phyloP scores from a whole-genome alignment of 2,888 invertebrate species.

The Trichopoda pennipes region DNA sequence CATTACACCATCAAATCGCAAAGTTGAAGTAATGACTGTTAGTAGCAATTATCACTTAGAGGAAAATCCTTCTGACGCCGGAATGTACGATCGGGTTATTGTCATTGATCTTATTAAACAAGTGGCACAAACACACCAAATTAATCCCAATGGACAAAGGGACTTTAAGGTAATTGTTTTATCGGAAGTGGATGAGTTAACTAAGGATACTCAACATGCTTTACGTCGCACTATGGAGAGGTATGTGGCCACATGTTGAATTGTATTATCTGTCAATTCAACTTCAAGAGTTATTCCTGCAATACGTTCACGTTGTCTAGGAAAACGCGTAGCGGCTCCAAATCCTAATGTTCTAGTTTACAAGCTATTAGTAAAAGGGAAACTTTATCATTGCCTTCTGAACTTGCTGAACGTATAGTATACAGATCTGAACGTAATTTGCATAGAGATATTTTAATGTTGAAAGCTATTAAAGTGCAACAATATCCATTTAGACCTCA shows the following conservation, averaged over 20 bases:
- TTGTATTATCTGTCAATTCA: slow-evolving; percentile 96
- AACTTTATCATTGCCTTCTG: slow-evolving; percentile 87
- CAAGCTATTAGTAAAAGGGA: slow-evolving; percentile 90
- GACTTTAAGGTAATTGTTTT: slow-evolving; percentile 98
- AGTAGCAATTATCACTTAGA: slow-evolving; percentile 85
- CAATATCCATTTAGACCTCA: slow-evolving; percentile 91
- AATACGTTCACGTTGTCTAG: slow-evolving; percentile 96
- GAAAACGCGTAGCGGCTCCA: slow-evolving; percentile 95
- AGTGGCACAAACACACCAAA: slow-evolving; percentile 97
- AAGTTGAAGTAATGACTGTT: slow-evolving; percentile 96
- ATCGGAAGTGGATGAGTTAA: slow-evolving; percentile 96
- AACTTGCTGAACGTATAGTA: slow-evolving; percentile 89
- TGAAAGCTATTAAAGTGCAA: slow-evolving; percentile 95
- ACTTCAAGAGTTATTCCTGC: slow-evolving; percentile 98
- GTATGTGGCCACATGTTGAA: slow-evolving; percentile 95
- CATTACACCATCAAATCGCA: slow-evolving; percentile 94
- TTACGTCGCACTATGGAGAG: slow-evolving; percentile 99
- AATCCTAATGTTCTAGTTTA: slow-evolving; percentile 83
- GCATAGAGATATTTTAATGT: slow-evolving; percentile 94
- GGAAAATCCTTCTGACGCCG: slow-evolving; percentile 97
- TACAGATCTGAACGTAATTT: slow-evolving; percentile 92
- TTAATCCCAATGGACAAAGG: slow-evolving; percentile 92
- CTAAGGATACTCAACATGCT: slow-evolving; percentile 99
- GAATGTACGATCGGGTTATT: slow-evolving; percentile 97
- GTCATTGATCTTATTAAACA: slow-evolving; percentile 98